Conservation (phyloP, 2,797 vertebrate genomes). For the Lagocephalus sceleratus region DNA sequence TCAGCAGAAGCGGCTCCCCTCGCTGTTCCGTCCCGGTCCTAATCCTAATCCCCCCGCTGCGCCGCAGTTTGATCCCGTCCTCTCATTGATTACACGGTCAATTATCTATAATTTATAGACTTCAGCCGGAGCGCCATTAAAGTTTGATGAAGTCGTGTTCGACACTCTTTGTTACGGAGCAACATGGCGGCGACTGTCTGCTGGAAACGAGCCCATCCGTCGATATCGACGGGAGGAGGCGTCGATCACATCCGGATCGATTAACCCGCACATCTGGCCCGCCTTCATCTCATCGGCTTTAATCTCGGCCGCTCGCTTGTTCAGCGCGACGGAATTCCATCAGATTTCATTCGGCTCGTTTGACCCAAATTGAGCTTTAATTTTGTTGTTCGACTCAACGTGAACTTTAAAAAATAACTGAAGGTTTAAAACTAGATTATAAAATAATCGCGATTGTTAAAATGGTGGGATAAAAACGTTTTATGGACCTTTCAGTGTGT, state of each 20-base stretch:
- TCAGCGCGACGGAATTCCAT: too few relatives aligned
- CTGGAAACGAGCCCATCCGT: constrained; percentile 26
- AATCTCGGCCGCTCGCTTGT: not conserved
- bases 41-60: constrained; percentile 44
- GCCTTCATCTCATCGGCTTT: not conserved
- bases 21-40: not conserved
- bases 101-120: constrained; percentile 70
- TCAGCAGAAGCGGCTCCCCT: too few relatives aligned
- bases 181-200: constrained; percentile 55
- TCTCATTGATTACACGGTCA: constrained; percentile 69
- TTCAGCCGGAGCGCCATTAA: constrained; percentile 56
- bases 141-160: constrained; percentile 69
- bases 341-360: not conserved
- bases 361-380: too few relatives aligned
- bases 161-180: constrained; percentile 67
- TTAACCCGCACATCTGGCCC: too few relatives aligned
- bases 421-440: too few relatives aligned
- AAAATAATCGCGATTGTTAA: too few relatives aligned
- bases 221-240: constrained; percentile 34
- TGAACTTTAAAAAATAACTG: too few relatives aligned
- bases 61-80: constrained; percentile 50
- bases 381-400: too few relatives aligned
- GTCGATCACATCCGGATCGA: not conserved
- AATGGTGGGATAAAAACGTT: too few relatives aligned
- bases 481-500: not conserved